Conservation (phyloP, 2,888 invertebrate genomes). For the Barypeithes pellucidus region DNA sequence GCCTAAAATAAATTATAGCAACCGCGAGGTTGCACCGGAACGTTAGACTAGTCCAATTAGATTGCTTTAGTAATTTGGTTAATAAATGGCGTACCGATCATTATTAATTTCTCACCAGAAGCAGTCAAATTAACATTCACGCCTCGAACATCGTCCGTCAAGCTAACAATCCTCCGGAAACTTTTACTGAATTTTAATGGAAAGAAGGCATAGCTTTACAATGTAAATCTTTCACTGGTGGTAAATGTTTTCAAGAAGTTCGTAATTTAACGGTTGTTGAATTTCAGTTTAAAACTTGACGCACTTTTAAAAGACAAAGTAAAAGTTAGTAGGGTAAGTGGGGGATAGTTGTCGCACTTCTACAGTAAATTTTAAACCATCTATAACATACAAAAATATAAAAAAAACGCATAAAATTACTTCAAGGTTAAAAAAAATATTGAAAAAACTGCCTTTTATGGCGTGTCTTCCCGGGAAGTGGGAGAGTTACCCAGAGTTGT, state of each 20-base stretch:
- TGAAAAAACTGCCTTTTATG: no score
- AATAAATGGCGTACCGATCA: constrained; percentile 69
- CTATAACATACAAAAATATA: no score
- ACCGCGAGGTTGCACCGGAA: constrained; percentile 63
- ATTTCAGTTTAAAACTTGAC: constrained; percentile 20
- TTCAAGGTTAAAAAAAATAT: no score
- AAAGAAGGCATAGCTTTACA: constrained; percentile 28
- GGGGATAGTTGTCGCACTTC: no score
- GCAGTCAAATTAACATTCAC: constrained; percentile 53
- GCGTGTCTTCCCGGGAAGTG: no score
- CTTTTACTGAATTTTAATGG: constrained; percentile 38
- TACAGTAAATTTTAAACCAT: no score
- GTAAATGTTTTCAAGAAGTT: constrained; percentile 26
- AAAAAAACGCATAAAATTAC: no score
- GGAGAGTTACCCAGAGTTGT: no score
- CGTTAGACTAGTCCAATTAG: constrained; percentile 66
- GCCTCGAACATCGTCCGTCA: constrained; percentile 32
- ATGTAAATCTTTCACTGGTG: constrained; percentile 26
- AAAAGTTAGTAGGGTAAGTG: constrained; percentile 3
- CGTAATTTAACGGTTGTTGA: constrained; percentile 24
- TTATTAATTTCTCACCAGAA: constrained; percentile 67
- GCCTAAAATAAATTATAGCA: constrained; percentile 63
- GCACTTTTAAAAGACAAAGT: not conserved
- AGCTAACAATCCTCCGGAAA: constrained; percentile 30
- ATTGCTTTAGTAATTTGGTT: constrained; percentile 65